phyloP scores from a whole-genome alignment of 2,797 vertebrate genomes.

The Gila robusta region DNA sequence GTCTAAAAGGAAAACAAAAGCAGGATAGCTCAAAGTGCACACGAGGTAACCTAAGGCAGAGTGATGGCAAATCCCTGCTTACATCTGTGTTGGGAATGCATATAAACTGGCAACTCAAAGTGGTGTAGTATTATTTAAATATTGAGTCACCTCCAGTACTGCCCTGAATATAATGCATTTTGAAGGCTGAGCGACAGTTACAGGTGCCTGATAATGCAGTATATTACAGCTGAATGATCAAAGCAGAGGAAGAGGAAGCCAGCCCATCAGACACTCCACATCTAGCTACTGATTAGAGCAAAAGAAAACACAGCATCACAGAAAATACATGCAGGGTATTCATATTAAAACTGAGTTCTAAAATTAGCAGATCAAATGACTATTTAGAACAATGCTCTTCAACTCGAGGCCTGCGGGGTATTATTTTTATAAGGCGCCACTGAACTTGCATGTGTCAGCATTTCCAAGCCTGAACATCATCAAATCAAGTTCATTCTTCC shows the following conservation, averaged over 20 bases:
- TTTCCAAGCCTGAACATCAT: neutral
- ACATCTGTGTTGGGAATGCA: constrained; percentile 7
- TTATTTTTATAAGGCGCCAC: neutral
- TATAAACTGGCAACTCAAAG: constrained; percentile 33
- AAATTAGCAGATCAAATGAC: neutral
- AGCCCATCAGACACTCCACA: constrained; percentile 23
- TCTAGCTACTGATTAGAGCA: constrained; percentile 26
- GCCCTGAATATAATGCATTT: constrained; percentile 22
- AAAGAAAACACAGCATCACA: constrained; percentile 16
- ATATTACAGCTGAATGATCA: constrained; percentile 46
- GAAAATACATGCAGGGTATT: neutral
- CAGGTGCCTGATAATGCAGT: constrained; percentile 42
- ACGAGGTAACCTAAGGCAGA: constrained; percentile 6
- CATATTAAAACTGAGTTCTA: constrained; percentile 2
- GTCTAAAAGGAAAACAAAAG: neutral
- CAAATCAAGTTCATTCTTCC: neutral
- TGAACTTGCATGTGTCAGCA: neutral
- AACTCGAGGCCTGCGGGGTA: neutral
- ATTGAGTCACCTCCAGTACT: constrained; percentile 26
- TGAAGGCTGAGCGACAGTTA: constrained; percentile 35
- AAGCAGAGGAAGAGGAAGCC: constrained; percentile 43
- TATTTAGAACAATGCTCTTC: constrained; percentile 8
- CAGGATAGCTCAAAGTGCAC: neutral
- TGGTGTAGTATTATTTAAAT: constrained; percentile 37
- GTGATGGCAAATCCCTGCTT: neutral